Conservation (phyloP, 2,888 invertebrate species). For the Agapetus fuscipes region DNA sequence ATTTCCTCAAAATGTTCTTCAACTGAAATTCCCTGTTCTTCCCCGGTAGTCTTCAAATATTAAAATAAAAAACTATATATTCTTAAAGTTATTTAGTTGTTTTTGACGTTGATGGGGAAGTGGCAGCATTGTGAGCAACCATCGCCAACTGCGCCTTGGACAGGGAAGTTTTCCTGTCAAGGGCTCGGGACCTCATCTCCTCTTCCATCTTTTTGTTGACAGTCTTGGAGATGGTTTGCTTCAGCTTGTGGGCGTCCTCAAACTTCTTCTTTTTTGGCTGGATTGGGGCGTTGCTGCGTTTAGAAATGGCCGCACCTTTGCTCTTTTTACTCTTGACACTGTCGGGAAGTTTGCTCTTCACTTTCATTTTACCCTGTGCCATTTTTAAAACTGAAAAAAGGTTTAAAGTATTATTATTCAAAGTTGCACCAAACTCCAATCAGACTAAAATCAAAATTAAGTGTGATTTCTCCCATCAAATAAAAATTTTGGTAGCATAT, state of each 20-base stretch:
- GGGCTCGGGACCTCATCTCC: conserved; percentile 51
- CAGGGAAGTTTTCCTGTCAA: conserved; percentile 38
- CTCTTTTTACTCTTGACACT: conserved; percentile 42
- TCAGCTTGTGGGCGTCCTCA: conserved; percentile 52
- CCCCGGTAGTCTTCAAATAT: too few species aligned
- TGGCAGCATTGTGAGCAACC: conserved; percentile 13
- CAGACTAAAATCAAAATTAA: too few species aligned
- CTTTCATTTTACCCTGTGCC: conserved; percentile 62
- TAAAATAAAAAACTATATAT: conserved; percentile 87
- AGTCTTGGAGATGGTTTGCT: conserved; percentile 55
- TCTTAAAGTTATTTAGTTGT: conserved; percentile 86
- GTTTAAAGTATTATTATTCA: too few species aligned
- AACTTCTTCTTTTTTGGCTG: conserved; percentile 51
- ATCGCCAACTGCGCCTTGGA: conserved; percentile 38
- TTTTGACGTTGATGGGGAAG: conserved; percentile 22
- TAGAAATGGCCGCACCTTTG: conserved; percentile 44
- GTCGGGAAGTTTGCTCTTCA: conserved; percentile 52
- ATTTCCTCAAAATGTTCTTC: too few species aligned
- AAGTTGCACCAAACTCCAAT: too few species aligned
- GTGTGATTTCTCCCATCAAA: too few species aligned
- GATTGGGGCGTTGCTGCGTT: conserved; percentile 54
- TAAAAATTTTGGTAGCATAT: too few species aligned
- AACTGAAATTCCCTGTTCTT: too few species aligned
- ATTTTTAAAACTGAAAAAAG: too few species aligned
- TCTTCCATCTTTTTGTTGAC: conserved; percentile 61